Evolutionary conservation across 1,140 invertebrate genomes (phyloP).

Genomic region (Drosophila virilis): DNA sequence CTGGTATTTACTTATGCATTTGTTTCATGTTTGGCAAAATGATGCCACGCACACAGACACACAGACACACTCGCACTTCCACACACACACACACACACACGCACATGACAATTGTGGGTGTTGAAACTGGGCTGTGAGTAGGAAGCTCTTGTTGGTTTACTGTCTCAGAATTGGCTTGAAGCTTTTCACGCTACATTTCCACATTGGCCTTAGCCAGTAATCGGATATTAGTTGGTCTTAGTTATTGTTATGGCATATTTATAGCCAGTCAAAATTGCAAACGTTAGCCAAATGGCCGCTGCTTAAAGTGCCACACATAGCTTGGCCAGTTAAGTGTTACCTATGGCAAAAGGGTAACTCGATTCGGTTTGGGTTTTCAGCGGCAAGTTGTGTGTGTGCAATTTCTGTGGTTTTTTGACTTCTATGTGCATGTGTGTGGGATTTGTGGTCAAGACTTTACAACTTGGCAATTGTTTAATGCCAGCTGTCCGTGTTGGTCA

Average conservation of each 20-base stretch:
- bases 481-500: conserved; percentile 28
- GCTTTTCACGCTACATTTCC: conserved; percentile 74
- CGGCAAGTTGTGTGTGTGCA: conserved; percentile 1
- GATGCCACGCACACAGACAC: conserved; percentile 21
- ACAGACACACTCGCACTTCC: neutral
- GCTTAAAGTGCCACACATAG: conserved; percentile 51
- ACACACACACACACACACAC: conserved; percentile 13
- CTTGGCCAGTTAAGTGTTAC: conserved; percentile 39
- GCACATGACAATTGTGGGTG: conserved; percentile 6
- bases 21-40: conserved; percentile 71
- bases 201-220: conserved; percentile 53
- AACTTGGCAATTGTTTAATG: conserved; percentile 57
- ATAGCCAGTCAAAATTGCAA: conserved; percentile 65
- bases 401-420: conserved; percentile 10
- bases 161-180: conserved; percentile 43
- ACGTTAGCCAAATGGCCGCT: conserved; percentile 38
- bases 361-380: neutral
- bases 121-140: neutral
- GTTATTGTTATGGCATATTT: conserved; percentile 79
- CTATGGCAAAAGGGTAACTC: conserved; percentile 7
- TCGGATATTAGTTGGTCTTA: conserved; percentile 72
- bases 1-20: conserved; percentile 83
- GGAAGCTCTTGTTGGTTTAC: conserved; percentile 1
- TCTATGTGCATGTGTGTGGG: conserved; percentile 21
- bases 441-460: conserved; percentile 49